Evolutionary conservation across 2,888 invertebrate genomes (phyloP).

Genomic region (Arctia plantaginis): DNA sequence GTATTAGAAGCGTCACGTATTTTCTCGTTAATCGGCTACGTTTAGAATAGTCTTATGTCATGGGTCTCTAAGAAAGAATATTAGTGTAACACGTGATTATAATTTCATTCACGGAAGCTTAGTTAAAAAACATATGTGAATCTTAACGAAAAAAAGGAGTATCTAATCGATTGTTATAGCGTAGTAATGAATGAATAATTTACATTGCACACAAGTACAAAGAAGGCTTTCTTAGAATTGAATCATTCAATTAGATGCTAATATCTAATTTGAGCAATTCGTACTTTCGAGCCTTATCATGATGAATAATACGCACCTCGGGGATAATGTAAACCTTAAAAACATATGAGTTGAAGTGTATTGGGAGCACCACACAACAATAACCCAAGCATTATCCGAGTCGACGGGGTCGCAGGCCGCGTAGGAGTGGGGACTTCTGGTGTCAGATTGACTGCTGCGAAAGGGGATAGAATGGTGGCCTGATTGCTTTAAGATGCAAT

Average conservation of each 20-base stretch:
- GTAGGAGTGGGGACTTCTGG: too few species aligned
- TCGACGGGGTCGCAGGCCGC: too few species aligned
- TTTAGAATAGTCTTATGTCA: background rate
- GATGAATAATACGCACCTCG: background rate
- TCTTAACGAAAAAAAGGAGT: background rate
- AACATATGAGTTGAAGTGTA: background rate
- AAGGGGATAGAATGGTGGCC: too few species aligned
- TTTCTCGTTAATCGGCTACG: background rate
- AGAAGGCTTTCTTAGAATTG: constrained; percentile 1
- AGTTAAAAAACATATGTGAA: background rate
- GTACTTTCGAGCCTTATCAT: background rate
- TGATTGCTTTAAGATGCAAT: too few species aligned
- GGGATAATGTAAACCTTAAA: background rate
- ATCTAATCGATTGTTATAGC: background rate
- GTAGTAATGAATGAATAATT: background rate
- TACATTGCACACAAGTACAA: background rate
- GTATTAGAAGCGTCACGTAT: too few species aligned
- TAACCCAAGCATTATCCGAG: too few species aligned
- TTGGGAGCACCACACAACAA: too few species aligned
- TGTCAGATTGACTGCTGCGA: too few species aligned
- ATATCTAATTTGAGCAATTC: constrained; percentile 5
- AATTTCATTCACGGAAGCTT: background rate
- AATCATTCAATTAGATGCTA: background rate
- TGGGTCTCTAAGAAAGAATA: background rate
- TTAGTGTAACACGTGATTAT: background rate